Evolutionary conservation across 1,140 invertebrate species (phyloP), one percentile per base, ranked within the genome.

Genomic region (Drosophila nebulosa): DNA sequence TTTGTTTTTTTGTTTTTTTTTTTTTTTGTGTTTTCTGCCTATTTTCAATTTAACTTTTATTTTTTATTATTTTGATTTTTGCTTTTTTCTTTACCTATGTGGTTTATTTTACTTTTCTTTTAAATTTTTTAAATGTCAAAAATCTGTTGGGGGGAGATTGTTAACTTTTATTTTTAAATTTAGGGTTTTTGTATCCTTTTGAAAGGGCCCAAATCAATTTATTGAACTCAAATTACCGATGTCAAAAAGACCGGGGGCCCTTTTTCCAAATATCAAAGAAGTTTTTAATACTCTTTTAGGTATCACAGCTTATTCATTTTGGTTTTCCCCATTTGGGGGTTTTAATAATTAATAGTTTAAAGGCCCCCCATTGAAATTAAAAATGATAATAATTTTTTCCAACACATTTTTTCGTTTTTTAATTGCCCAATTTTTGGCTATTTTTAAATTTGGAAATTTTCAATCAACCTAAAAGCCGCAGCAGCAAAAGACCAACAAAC

Each of bases 1-100:
- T 70, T 65, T 60, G 27, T 74, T 66, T 58, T 60, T 32, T 51
- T 12, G 65, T 46, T 64, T 53, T 39, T 52, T 61, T 18, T 24
- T 24, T 24, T n/a, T n/a, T n/a, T n/a, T n/a, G n/a, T n/a, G n/a
- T 52, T 53, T 51, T 39, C 50, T n/a, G n/a, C n/a, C n/a, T n/a
- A 59, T 72, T 80, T 79, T 78, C 60, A 74, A 62, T 79, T 78
- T 74, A 21, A 46, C 16, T 46, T 46, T 46, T 46, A 46, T 46
- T 42, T 42, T 18, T 2, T 42, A 14, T 39, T 39, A 39, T 14
- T 14, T 14, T 39, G 2, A 4, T 16, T 39, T 39, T 42, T n/a
- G n/a, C n/a, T 18, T 42, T 6, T 14, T 35, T 35, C 12, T 35
- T 35, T n/a, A n/a, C n/a, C n/a, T n/a, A n/a, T n/a, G n/a, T n/a